These are phyloP conservation scores for Seriola dumerili DNA, from an alignment of 2,113 vertebrate genomes.

Conservation along the genomic window DNA sequence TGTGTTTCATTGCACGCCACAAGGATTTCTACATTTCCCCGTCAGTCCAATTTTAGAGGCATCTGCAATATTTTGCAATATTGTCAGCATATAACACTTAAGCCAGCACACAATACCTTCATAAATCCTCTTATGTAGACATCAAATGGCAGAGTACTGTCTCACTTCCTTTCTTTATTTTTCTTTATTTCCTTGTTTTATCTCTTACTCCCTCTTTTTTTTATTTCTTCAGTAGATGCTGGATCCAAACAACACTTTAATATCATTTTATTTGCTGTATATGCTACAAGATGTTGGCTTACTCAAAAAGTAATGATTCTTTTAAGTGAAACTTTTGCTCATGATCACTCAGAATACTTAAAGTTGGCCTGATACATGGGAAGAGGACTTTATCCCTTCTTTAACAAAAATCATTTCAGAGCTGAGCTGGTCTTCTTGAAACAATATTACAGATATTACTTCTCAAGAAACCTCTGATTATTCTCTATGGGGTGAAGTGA, in stretches of 20 bases:
- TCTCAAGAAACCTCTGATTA: conserved; percentile 82
- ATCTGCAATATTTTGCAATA: conserved; percentile 72
- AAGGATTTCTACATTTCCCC: conserved; percentile 44
- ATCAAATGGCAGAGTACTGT: conserved; percentile 5
- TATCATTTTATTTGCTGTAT: conserved; percentile 24
- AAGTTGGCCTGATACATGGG: conserved; percentile 39
- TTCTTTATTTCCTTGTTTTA: conserved; percentile 25
- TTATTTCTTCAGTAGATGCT: conserved; percentile 2
- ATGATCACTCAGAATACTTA: conserved; percentile 25
- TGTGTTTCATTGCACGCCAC: background rate
- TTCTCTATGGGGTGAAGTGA: conserved; percentile 78
- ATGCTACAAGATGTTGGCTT: background rate
- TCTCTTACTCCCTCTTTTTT: conserved; percentile 1
- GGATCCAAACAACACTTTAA: background rate
- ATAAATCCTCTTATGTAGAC: conserved; percentile 61
- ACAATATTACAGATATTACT: conserved; percentile 83
- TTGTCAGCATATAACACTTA: conserved; percentile 66
- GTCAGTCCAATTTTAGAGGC: conserved; percentile 45
- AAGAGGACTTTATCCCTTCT: conserved; percentile 46
- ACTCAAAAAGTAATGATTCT: conserved; percentile 1
- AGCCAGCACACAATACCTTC: conserved; percentile 52
- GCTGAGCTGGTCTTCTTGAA: conserved; percentile 73
- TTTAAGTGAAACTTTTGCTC: conserved; percentile 42
- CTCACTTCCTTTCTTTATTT: background rate
- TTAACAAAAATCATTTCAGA: conserved; percentile 60